Evolutionary conservation across 2,113 vertebrate genomes (phyloP), one percentile per base, ranked within the genome.

Genomic region (Cacatua alba): DNA sequence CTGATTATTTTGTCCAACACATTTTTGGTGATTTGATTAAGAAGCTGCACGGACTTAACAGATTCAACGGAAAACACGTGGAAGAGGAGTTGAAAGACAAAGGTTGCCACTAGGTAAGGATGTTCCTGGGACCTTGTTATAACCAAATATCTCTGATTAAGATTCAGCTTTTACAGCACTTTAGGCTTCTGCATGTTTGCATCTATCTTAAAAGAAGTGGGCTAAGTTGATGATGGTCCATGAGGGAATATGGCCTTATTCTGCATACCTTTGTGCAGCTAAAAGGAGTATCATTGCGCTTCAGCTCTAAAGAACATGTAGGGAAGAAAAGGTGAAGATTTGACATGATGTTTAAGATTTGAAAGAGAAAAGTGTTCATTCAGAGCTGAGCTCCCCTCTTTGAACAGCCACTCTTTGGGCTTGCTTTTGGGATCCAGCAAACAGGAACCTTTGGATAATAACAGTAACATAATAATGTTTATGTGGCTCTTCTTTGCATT

Each of bases 1-100:
- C 83, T 94, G 92, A 94, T 96, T 89, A 94, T 89, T 95, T 89
- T 91, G 62, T 82, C 86, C 49, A 93, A 86, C 68, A 77, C 88
- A 83, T 80, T 93, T 95, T 96, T 93, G 24, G 82, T 92, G 91
- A 94, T 96, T 94, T 92, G 81, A 96, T 94, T 94, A 93, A 94
- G 83, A 86, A 94, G 70, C 86, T 87, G 74, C 53, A 53, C 35
- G 69, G 83, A 77, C 77, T 89, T 21, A 75, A 70, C 41, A 41
- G 90, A 86, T 92, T 87, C 88, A 85, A 44, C 85, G 67, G 74
- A 76, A 87, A 91, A 51, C 25, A 25, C 13, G 10, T 25, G 63
- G 49, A 86, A 89, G 37, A 91, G 37, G 41, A 65, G 74, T 21
- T 51, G 63, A 84, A 89, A 89, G 49, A 79, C 70, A 82, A 76